Evolutionary conservation across 2,113 vertebrate species (phyloP).

Genomic region (Marcusenius ussheri): DNA sequence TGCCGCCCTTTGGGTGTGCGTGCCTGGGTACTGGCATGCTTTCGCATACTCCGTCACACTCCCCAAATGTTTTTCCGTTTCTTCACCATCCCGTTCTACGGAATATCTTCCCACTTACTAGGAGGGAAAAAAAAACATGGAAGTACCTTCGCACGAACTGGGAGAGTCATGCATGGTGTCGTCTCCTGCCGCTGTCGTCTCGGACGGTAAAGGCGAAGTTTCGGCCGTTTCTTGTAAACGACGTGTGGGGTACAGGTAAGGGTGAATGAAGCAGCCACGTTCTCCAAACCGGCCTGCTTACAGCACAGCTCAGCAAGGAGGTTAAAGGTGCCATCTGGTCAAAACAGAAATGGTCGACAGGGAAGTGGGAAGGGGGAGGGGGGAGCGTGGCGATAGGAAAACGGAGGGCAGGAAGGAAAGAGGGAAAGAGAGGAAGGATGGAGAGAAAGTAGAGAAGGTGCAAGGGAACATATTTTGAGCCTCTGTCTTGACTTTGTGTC

Average conservation of each 20-base stretch:
- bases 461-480: neutral
- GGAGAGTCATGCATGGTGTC: neutral
- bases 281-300: neutral
- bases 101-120: neutral
- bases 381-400: constrained; percentile 29
- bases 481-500: constrained; percentile 23
- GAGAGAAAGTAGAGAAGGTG: neutral
- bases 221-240: neutral
- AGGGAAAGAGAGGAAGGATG: constrained; percentile 39
- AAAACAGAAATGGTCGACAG: neutral
- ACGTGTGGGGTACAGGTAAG: neutral
- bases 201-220: neutral
- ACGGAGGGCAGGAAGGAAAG: constrained; percentile 30
- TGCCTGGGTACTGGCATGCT: neutral
- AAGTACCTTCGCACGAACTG: neutral
- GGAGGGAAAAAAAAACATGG: neutral
- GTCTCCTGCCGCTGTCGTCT: neutral
- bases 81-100: neutral
- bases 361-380: neutral
- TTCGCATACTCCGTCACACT: neutral
- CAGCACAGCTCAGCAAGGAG: neutral
- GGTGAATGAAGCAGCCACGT: neutral
- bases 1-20: neutral
- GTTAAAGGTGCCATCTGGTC: neutral
- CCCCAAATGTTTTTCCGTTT: neutral